Evolutionary conservation across 2,113 vertebrate genomes (phyloP).

Genomic region (Gavialis gangeticus): DNA sequence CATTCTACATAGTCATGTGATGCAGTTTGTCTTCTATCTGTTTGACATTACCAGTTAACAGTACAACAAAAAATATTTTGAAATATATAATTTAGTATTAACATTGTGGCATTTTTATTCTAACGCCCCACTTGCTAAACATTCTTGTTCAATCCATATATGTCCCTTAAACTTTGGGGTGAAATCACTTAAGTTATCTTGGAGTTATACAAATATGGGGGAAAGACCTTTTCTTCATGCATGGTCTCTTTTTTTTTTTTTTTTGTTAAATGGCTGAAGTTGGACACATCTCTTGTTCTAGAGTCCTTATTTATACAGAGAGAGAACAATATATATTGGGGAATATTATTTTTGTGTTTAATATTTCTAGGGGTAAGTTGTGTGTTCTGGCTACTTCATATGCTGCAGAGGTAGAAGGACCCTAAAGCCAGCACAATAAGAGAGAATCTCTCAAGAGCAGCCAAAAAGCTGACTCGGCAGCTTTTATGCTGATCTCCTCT

Average conservation of each 20-base stretch:
- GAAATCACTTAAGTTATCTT: background rate
- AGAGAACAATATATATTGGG: background rate
- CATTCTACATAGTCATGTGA: background rate
- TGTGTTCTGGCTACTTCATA: background rate
- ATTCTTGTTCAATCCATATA: background rate
- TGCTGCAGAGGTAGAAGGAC: background rate
- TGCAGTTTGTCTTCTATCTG: slow-evolving; percentile 3
- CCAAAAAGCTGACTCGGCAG: background rate
- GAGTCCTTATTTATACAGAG: background rate
- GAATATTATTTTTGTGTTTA: too few species aligned
- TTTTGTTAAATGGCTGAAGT: background rate
- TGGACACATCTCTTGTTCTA: background rate
- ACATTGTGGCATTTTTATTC: background rate
- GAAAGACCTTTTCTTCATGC: background rate
- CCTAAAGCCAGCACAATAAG: background rate
- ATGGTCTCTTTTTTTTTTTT: background rate
- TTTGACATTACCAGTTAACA: background rate
- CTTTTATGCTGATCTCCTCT: background rate
- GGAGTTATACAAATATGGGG: background rate
- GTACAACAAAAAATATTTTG: background rate
- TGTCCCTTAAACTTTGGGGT: background rate
- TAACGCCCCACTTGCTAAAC: background rate
- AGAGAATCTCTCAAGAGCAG: background rate
- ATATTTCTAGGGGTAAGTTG: background rate
- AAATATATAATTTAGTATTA: background rate